A percentile compares a stretch with the other conserved stretches of the same genome.
phyloP scores from a whole-genome alignment of 1,140 invertebrate species.

The Anastrepha ludens region DNA sequence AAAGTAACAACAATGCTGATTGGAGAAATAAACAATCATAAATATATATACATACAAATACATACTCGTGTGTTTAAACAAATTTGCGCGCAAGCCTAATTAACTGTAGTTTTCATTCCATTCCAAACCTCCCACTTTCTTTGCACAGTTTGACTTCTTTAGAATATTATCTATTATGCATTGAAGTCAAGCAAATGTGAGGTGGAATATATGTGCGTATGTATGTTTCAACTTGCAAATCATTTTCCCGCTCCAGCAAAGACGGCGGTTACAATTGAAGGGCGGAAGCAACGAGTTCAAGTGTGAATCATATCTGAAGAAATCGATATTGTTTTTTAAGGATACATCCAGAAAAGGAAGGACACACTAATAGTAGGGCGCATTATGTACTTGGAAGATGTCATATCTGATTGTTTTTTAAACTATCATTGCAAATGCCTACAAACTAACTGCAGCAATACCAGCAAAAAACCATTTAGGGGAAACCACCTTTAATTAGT shows the following conservation, averaged over 20 bases:
- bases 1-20: constrained; percentile 23
- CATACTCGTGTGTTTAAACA: background rate
- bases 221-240: background rate
- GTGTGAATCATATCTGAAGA: constrained; percentile 29
- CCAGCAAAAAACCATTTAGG: too few relatives aligned
- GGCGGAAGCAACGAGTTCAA: constrained; percentile 22
- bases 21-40: background rate
- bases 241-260: background rate
- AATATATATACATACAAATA: background rate
- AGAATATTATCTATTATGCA: too few relatives aligned
- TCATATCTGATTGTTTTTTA: too few relatives aligned
- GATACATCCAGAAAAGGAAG: background rate
- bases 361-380: background rate
- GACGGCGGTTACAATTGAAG: background rate
- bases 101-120: too few relatives aligned
- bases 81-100: constrained; percentile 34
- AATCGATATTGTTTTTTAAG: constrained; percentile 2
- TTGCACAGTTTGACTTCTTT: too few relatives aligned
- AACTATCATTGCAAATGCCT: too few relatives aligned
- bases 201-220: background rate
- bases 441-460: too few relatives aligned
- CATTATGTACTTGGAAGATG: too few relatives aligned
- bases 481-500: too few relatives aligned
- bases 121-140: too few relatives aligned
- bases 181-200: too few relatives aligned